These are phyloP conservation scores for Bettongia penicillata DNA, from an alignment of 2,113 vertebrate genomes.

Conservation along the genomic window DNA sequence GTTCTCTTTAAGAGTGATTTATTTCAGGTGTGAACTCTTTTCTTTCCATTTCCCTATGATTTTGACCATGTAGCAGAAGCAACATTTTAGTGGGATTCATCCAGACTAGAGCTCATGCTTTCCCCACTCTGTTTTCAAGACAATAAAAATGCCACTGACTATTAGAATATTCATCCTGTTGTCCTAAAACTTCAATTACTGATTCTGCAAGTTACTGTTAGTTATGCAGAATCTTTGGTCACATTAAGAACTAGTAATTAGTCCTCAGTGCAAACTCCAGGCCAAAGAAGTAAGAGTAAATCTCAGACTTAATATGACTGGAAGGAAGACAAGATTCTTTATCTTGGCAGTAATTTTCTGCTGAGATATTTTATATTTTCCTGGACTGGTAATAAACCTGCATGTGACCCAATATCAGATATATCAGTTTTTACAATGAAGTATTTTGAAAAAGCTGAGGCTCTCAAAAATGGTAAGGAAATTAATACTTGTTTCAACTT, in stretches of 20 bases:
- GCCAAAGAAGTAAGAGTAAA: not conserved
- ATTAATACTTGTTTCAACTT: constrained; percentile 5
- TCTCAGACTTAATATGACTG: not conserved
- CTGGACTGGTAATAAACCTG: not conserved
- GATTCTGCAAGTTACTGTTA: not conserved
- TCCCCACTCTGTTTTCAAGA: not conserved
- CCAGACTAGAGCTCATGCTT: not conserved
- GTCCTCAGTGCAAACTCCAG: not conserved
- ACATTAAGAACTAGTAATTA: not conserved
- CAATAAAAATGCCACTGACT: not conserved
- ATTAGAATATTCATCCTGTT: not conserved
- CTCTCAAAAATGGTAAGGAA: constrained; percentile 1
- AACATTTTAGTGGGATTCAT: not conserved
- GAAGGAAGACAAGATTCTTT: not conserved
- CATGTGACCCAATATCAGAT: not conserved
- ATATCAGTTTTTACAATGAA: not conserved
- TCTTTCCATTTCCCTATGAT: not conserved
- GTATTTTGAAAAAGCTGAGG: not conserved
- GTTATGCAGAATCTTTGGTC: not conserved
- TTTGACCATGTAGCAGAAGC: not conserved
- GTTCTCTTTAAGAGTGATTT: not conserved
- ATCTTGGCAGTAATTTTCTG: not conserved
- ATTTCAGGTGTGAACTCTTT: not conserved
- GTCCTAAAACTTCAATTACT: not conserved
- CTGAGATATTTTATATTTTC: not conserved